phyloP scores from a whole-genome alignment of 1,140 invertebrate genomes.

The Caligus rogercresseyi region DNA sequence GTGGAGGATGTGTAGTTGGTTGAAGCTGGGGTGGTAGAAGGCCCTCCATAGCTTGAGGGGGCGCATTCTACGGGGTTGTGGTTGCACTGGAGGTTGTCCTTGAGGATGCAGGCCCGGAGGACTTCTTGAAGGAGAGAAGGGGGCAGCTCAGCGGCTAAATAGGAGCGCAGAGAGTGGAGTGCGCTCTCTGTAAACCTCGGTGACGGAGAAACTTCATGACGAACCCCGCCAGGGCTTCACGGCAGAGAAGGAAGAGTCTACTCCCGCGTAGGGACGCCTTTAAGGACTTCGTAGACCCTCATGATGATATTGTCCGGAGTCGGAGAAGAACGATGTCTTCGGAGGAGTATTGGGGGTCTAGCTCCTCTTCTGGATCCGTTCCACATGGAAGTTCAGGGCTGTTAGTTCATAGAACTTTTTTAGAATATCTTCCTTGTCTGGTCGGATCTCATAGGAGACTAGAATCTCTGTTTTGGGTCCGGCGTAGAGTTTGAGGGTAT shows the following conservation, averaged over 20 bases:
- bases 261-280: background rate
- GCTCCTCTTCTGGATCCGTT: background rate
- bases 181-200: background rate
- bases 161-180: background rate
- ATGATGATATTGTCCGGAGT: background rate
- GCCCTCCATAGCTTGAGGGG: slow-evolving; percentile 4
- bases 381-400: background rate
- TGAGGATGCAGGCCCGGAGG: background rate
- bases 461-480: background rate
- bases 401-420: background rate
- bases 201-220: background rate
- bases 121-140: background rate
- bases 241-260: background rate
- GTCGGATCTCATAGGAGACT: background rate
- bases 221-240: background rate
- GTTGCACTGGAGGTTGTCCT: slow-evolving; percentile 9
- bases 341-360: background rate
- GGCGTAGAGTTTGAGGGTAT: background rate
- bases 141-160: slow-evolving; percentile 1
- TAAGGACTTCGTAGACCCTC: background rate
- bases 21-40: slow-evolving; percentile 5
- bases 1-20: background rate
- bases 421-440: background rate
- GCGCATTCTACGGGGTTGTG: slow-evolving; percentile 8
- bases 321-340: background rate